Base-by-base conservation (phyloP, 2,113 vertebrate genomes). In the Engraulis encrasicolus region DNA sequence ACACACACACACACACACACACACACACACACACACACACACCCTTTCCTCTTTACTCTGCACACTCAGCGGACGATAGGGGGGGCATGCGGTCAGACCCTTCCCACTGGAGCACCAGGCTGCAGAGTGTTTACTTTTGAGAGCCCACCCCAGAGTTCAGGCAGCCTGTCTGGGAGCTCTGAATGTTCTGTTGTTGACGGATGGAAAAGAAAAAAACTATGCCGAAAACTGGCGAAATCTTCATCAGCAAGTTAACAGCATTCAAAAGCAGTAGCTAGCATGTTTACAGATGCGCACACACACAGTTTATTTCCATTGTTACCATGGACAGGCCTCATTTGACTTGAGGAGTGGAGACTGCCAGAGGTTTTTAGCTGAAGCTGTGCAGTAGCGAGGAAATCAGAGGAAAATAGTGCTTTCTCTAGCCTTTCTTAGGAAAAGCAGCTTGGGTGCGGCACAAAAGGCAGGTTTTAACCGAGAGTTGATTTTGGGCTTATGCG, bases 401-500 rank as follows among this genome's bases (percentile, higher is more conserved):
- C 1, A 15, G 0, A 14, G 17, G 23, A 27, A 71, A 71, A 71
- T 34, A 71, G 61, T 31, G 27, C 61, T 71, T 34, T 71, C 61
- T 34, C 15, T 34, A 71, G 61, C 27, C 5, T 34, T 31, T 71
- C 11, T 71, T 15, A 27, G 14, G 61, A 23, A 17, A 71, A 34
- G 27, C 61, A 15, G 27, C 61, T 34, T 71, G 61, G 31, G 61
- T 5, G 27, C 14, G 5, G 61, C 27, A 71, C 61, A 71, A 71
- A 71, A 71, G 61, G 4, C 61, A 71, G 61, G 31, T 77, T 74
- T 50, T n/a, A 37, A 38, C 78, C 1, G 82, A 87, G 84, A 85
- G 81, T 87, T 86, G 88, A 89, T 84, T 87, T 84, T 82, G 36
- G 58, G 85, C 87, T 52, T 85, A 81, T 83, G 85, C 85, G 85